phyloP scores from a whole-genome alignment of 2,113 vertebrate species.

The Mobula hypostoma region DNA sequence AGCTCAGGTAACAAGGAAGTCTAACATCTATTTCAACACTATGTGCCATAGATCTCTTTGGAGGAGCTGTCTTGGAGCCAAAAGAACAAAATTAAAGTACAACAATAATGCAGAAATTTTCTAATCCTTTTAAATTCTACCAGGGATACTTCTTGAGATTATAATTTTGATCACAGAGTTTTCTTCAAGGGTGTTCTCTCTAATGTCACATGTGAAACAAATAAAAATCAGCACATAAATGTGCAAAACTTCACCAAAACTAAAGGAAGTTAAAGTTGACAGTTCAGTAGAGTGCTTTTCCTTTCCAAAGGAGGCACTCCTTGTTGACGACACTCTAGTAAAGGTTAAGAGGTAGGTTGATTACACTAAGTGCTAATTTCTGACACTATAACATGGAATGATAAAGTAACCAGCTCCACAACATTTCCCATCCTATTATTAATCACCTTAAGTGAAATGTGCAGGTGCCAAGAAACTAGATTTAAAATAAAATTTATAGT shows the following conservation, averaged over 20 bases:
- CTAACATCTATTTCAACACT: neutral
- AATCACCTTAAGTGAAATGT: neutral
- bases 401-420: neutral
- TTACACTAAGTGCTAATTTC: neutral
- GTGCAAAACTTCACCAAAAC: neutral
- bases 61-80: neutral
- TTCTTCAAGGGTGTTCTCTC: neutral
- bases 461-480: neutral
- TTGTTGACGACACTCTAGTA: neutral
- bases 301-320: neutral
- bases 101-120: neutral
- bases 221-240: neutral
- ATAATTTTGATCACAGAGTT: neutral
- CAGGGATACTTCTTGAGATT: neutral
- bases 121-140: neutral
- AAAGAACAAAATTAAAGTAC: neutral
- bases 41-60: neutral
- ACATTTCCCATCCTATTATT: neutral
- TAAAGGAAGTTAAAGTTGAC: neutral
- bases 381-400: neutral
- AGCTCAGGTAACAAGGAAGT: neutral
- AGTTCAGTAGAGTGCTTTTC: neutral
- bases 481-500: neutral
- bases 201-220: neutral
- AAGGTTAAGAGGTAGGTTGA: neutral